Percentiles rank a stretch among this genome's conserved stretches.
Conservation (phyloP, 35 echinoderm and acorn worm species). For the Stichopus chloronotus region DNA sequence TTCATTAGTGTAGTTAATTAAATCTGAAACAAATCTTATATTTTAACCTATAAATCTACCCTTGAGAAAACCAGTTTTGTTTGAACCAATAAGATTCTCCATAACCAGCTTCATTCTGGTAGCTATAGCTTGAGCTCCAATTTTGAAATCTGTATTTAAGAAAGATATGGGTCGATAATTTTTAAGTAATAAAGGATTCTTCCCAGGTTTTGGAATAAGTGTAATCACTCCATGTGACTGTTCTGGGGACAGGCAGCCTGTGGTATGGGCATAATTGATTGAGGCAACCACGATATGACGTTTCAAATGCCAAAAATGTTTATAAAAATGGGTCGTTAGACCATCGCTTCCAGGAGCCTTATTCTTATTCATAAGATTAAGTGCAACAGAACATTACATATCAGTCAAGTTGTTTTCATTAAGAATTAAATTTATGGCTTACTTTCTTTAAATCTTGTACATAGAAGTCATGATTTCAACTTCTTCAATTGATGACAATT, state of each 20-base stretch:
- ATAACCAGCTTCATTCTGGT: slow-evolving; percentile 10
- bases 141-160: slow-evolving; percentile 35
- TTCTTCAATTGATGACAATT: too few species aligned
- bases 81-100: not conserved
- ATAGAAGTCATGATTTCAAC: too few species aligned
- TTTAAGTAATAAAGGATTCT: not conserved
- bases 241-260: not conserved
- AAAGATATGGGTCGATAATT: slow-evolving; percentile 15
- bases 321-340: too few species aligned
- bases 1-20: too few species aligned
- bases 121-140: slow-evolving; percentile 30
- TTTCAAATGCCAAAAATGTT: slow-evolving; percentile 13
- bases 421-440: too few species aligned
- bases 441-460: too few species aligned
- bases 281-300: not conserved
- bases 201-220: slow-evolving; percentile 26
- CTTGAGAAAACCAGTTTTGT: slow-evolving; percentile 42
- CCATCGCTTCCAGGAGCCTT: too few species aligned
- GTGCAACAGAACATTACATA: too few species aligned
- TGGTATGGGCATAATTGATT: not conserved
- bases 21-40: not conserved
- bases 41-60: slow-evolving; percentile 33
- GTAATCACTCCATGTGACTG: slow-evolving; percentile 8
- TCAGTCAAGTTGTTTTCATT: too few species aligned
- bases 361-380: too few species aligned